Percentiles rank a stretch among this genome's conserved stretches.
Evolutionary conservation across 2,888 invertebrate genomes (phyloP).

Genomic region (Agrochola litura): DNA sequence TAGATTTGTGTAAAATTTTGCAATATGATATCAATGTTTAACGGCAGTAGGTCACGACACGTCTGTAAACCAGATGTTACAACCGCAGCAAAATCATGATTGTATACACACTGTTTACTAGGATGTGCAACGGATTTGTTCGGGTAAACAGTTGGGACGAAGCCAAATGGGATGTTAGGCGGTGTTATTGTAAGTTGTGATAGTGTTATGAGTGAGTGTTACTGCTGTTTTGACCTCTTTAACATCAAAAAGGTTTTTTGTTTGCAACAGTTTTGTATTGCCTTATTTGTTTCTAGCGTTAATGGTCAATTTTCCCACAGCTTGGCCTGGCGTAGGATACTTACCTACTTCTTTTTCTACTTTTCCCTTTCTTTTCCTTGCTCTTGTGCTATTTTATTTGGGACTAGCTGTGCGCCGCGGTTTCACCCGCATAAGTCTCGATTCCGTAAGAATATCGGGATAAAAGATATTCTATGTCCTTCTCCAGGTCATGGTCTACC

Average conservation of each 20-base stretch:
- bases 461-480: too few species aligned
- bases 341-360: not conserved
- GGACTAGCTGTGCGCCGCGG: too few species aligned
- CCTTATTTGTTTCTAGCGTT: too few species aligned
- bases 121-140: slow-evolving; percentile 35
- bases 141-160: slow-evolving; percentile 16
- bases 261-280: too few species aligned
- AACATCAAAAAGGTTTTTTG: not conserved
- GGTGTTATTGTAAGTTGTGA: slow-evolving; percentile 9
- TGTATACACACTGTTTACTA: slow-evolving; percentile 58
- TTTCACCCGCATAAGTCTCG: too few species aligned
- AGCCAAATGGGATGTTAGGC: slow-evolving; percentile 51
- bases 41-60: slow-evolving; percentile 73
- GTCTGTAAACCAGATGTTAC: slow-evolving; percentile 74
- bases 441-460: too few species aligned
- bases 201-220: not conserved
- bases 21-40: slow-evolving; percentile 69
- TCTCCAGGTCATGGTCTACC: too few species aligned
- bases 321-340: too few species aligned
- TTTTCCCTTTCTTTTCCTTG: not conserved
- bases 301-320: not conserved
- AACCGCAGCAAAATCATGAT: slow-evolving; percentile 72
- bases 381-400: not conserved
- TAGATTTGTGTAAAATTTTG: slow-evolving; percentile 61
- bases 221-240: not conserved